phyloP scores from a whole-genome alignment of 2,888 invertebrate genomes.

The Eupeodes latifasciatus region DNA sequence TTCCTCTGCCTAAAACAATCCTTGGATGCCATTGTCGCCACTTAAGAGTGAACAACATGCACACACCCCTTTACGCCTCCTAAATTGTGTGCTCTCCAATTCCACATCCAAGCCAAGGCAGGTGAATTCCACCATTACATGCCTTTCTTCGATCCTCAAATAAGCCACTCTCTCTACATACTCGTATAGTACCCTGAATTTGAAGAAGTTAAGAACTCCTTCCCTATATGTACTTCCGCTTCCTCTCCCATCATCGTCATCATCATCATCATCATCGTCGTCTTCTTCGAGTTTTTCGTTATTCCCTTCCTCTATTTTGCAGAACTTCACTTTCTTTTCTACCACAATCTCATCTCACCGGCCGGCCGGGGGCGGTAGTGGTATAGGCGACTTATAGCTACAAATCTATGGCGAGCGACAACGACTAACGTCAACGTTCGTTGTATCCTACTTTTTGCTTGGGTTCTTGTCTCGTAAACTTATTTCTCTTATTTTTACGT shows the following conservation, averaged over 20 bases:
- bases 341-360: conserved; percentile 39
- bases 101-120: not conserved
- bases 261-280: not conserved
- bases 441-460: conserved; percentile 40
- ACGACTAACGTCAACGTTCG: not conserved
- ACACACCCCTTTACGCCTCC: conserved; percentile 27
- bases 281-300: not conserved
- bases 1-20: conserved; percentile 71
- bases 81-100: conserved; percentile 8
- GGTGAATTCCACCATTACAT: conserved; percentile 33
- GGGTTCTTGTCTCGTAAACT: conserved; percentile 63
- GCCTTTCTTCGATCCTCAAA: conserved; percentile 15
- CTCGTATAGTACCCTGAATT: conserved; percentile 21
- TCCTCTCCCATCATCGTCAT: conserved; percentile 16
- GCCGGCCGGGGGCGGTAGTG: too few relatives aligned
- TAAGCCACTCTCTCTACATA: conserved; percentile 42
- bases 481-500: conserved; percentile 24
- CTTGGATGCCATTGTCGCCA: conserved; percentile 50
- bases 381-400: too few relatives aligned
- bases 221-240: conserved; percentile 64
- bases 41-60: conserved; percentile 28
- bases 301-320: conserved; percentile 7
- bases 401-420: not conserved
- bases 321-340: conserved; percentile 52
- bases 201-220: conserved; percentile 69